phyloP scores from a whole-genome alignment of 2,888 invertebrate species.

The Nomada fucata region DNA sequence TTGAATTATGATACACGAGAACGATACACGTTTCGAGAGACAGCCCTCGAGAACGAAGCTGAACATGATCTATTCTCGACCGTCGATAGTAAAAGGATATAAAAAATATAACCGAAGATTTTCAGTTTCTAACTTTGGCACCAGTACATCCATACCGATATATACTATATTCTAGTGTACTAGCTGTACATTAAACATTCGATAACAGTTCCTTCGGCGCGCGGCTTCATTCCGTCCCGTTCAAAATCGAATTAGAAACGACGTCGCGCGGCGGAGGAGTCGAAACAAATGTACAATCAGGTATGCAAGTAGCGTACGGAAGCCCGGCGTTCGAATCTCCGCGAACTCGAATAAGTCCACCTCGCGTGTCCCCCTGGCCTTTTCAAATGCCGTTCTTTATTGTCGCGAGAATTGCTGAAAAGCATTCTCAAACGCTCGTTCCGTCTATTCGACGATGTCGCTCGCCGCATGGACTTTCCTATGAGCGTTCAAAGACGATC shows the following conservation, averaged over 20 bases:
- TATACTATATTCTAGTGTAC: neutral
- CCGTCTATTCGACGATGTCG: constrained; percentile 23
- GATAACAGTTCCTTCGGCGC: neutral
- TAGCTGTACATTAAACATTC: neutral
- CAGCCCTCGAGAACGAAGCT: neutral
- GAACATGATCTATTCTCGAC: neutral
- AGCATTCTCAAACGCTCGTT: neutral
- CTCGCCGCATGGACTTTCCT: constrained; percentile 71
- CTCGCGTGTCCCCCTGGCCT: fast-evolving
- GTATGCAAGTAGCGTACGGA: constrained; percentile 38
- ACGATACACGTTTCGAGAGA: neutral
- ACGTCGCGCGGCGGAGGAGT: neutral
- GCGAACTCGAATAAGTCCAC: neutral
- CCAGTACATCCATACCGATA: neutral
- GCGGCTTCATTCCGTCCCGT: too few species aligned
- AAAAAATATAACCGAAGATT: constrained; percentile 5
- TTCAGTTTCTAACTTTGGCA: constrained; percentile 16
- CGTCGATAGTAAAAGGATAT: neutral
- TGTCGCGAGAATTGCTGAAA: neutral
- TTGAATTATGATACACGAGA: neutral
- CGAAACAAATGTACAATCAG: constrained; percentile 17
- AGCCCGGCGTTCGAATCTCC: too few species aligned
- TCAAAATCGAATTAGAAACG: neutral
- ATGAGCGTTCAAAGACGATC: constrained; percentile 82
- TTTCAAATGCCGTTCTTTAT: neutral